Conservation (phyloP, 2,888 invertebrate species). For the Oligia latruncula region DNA sequence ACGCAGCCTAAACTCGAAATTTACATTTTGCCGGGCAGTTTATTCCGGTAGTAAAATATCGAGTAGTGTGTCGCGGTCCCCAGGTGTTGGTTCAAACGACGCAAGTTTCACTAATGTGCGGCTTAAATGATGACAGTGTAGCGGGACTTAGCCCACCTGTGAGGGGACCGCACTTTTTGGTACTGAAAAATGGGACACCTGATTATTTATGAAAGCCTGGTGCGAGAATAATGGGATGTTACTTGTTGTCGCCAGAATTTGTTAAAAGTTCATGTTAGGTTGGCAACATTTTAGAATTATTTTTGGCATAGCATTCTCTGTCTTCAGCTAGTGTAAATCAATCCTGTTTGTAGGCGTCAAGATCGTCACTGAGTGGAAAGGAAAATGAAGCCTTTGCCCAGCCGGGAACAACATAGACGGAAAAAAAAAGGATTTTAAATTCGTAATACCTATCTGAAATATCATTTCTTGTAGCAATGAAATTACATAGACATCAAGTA, state of each 20-base stretch:
- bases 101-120: constrained; percentile 89
- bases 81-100: constrained; percentile 87
- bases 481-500: not conserved
- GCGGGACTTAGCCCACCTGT: constrained; percentile 73
- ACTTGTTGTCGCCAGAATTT: constrained; percentile 30
- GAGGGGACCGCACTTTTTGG: constrained; percentile 63
- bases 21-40: constrained; percentile 81
- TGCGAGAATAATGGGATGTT: constrained; percentile 52
- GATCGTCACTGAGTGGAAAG: not conserved
- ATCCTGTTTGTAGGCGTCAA: not conserved
- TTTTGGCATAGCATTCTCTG: not conserved
- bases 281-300: not conserved
- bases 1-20: constrained; percentile 73
- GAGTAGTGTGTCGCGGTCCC: constrained; percentile 81
- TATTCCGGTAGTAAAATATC: constrained; percentile 84
- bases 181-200: constrained; percentile 61
- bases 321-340: not conserved
- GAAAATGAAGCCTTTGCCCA: not conserved
- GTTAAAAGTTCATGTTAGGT: constrained; percentile 22
- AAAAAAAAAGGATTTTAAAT: not conserved
- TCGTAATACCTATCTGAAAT: not conserved
- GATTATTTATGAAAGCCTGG: constrained; percentile 60
- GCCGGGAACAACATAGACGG: no score
- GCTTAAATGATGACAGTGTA: constrained; percentile 89
- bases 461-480: not conserved